Evolutionary conservation across 1,140 invertebrate genomes (phyloP), one percentile per base, ranked within the genome.

Genomic region (Drosophila pruinosa): DNA sequence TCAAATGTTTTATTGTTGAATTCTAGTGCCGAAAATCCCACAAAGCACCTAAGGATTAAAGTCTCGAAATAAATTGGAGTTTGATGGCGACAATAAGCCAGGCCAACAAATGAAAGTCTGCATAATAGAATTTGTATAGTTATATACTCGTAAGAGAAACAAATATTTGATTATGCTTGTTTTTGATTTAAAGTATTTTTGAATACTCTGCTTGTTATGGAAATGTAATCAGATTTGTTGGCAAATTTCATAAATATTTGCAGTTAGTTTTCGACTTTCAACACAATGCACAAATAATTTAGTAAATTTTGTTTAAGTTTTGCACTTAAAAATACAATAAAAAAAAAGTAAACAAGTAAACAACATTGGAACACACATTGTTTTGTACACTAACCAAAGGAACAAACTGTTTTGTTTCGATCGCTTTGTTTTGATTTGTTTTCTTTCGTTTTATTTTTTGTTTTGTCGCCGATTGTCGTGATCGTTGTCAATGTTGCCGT

Each of bases 251-350:
- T n/a, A n/a, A n/a, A n/a, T n/a, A n/a, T 41, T 48, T 47, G 31
- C 7, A 47, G 19, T 47, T 26, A 8, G 26, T 43, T 45, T 21
- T 48, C 31, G 0, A n/a, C 38, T 17, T 28, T 17, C 3, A 15
- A 50, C 47, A 50, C 47, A 4, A 24, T 28, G n/a, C 39, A 43
- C 39, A 43, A 10, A 21, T 50, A 6, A 24, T 12, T 22, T 10
- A 1, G 5, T 19, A 26, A 43, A 56, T 26, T 6, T 26, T 7
- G 28, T 43, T 52, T 14, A 26, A 28, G 47, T 43, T 24, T 22
- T 28, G n/a, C 68, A 71, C 68, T 17, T 22, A 36, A 58, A 52
- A 52, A 71, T 57, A 65, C 36, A 70, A 57, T n/a, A n/a, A 56
- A 43, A 36, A 50, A 58, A 62, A 59, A 14, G 19, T 41, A n/a